Percentiles rank a stretch among this genome's conserved stretches.
Conservation (phyloP, 1,140 invertebrate genomes). For the Mizuhopecten yessoensis region DNA sequence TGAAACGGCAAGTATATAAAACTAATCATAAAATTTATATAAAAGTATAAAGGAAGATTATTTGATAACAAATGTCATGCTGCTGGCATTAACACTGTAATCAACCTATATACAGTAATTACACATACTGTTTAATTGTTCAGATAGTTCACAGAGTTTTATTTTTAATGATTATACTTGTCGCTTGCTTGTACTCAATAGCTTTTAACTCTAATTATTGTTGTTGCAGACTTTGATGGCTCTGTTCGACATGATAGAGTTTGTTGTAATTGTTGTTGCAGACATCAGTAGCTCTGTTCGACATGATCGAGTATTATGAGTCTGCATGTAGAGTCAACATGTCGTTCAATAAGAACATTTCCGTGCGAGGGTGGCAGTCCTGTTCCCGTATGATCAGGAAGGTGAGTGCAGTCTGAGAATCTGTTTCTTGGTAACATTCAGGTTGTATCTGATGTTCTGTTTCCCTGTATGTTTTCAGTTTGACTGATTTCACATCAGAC, state of each 20-base stretch:
- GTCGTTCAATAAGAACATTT: conserved; percentile 89
- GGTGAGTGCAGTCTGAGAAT: conserved; percentile 82
- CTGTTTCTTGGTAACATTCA: too few relatives aligned
- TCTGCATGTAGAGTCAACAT: conserved; percentile 91
- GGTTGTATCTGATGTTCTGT: too few relatives aligned
- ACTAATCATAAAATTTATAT: too few relatives aligned
- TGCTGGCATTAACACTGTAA: too few relatives aligned
- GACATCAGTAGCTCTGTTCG: conserved; percentile 90
- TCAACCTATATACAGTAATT: too few relatives aligned
- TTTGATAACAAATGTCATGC: conserved; percentile 51
- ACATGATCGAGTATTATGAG: conserved; percentile 97
- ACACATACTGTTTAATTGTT: conserved; percentile 95
- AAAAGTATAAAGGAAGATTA: too few relatives aligned
- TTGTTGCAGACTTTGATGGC: conserved; percentile 86
- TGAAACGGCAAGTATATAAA: too few relatives aligned
- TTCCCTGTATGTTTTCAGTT: too few relatives aligned
- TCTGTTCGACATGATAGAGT: conserved; percentile 95
- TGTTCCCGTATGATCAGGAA: conserved; percentile 91
- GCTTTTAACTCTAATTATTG: too few relatives aligned
- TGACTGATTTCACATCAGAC: neutral
- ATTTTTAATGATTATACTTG: too few relatives aligned
- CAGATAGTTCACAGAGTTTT: conserved; percentile 95
- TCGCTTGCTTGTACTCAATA: too few relatives aligned
- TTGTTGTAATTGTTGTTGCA: conserved; percentile 87
- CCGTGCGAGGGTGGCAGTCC: conserved; percentile 91